phyloP scores from a whole-genome alignment of 2,888 invertebrate species.

The Hesperia comma region DNA sequence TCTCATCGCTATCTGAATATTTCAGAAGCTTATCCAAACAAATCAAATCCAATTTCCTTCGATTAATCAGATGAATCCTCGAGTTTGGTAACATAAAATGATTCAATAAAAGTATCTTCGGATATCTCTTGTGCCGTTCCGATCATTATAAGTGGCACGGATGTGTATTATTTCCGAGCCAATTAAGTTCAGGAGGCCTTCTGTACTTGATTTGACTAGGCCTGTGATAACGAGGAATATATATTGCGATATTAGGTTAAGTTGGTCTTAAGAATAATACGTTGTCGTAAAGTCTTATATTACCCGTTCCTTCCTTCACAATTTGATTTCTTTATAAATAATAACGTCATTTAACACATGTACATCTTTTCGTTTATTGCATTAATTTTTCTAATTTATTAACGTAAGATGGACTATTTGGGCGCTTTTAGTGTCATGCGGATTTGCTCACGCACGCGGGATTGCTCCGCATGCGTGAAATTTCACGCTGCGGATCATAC shows the following conservation, averaged over 20 bases:
- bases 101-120: conserved; percentile 38
- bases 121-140: conserved; percentile 28
- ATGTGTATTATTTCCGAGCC: conserved; percentile 69
- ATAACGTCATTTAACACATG: too few relatives aligned
- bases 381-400: too few relatives aligned
- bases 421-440: too few relatives aligned
- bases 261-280: conserved; percentile 46
- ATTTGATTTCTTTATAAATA: too few relatives aligned
- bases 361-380: too few relatives aligned
- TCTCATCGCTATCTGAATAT: too few relatives aligned
- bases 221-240: conserved; percentile 51
- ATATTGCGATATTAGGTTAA: conserved; percentile 54
- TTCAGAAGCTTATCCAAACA: not conserved
- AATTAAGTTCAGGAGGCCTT: conserved; percentile 71
- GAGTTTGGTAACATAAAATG: conserved; percentile 1
- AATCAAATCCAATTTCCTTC: not conserved
- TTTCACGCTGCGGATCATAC: too few relatives aligned
- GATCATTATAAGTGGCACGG: conserved; percentile 45
- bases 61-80: not conserved
- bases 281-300: not conserved
- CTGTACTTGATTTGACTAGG: conserved; percentile 49
- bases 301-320: too few relatives aligned
- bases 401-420: too few relatives aligned
- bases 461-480: too few relatives aligned
- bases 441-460: too few relatives aligned